Percentiles rank a stretch among this genome's conserved stretches.
Conservation (phyloP, 1,140 invertebrate species). For the Drosophila cardini region DNA sequence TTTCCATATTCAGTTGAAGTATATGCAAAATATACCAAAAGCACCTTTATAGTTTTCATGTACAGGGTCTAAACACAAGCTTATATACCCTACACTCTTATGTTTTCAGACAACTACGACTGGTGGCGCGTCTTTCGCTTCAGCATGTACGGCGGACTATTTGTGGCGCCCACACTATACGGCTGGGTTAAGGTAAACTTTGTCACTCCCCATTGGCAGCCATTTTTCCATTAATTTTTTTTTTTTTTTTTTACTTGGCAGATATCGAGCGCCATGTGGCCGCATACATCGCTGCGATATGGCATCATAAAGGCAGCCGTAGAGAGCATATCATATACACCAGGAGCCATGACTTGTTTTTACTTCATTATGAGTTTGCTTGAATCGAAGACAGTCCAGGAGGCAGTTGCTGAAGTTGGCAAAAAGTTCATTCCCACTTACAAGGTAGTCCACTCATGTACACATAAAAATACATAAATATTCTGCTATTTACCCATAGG, state of each 20-base stretch:
- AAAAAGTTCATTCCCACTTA: slow-evolving; percentile 92
- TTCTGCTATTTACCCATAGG: slow-evolving; percentile 85
- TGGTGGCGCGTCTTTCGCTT: slow-evolving; percentile 88
- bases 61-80: background rate
- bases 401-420: slow-evolving; percentile 89
- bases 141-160: slow-evolving; percentile 89
- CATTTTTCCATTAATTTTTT: background rate
- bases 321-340: slow-evolving; percentile 93
- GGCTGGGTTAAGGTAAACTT: slow-evolving; percentile 87
- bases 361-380: slow-evolving; percentile 93
- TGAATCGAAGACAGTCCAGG: slow-evolving; percentile 89
- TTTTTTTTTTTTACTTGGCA: background rate
- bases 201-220: too few species aligned
- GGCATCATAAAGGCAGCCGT: slow-evolving; percentile 90
- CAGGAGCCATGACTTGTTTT: slow-evolving; percentile 92
- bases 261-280: slow-evolving; percentile 87
- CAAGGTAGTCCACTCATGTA: slow-evolving; percentile 52
- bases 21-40: too few species aligned
- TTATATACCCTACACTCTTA: background rate
- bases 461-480: background rate
- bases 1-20: too few species aligned
- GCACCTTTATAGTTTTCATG: too few species aligned
- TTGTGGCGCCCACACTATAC: slow-evolving; percentile 90
- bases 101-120: slow-evolving; percentile 84
- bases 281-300: slow-evolving; percentile 87